Evolutionary conservation across 1,140 invertebrate genomes (phyloP).

Genomic region (Drosophila jambulina): DNA sequence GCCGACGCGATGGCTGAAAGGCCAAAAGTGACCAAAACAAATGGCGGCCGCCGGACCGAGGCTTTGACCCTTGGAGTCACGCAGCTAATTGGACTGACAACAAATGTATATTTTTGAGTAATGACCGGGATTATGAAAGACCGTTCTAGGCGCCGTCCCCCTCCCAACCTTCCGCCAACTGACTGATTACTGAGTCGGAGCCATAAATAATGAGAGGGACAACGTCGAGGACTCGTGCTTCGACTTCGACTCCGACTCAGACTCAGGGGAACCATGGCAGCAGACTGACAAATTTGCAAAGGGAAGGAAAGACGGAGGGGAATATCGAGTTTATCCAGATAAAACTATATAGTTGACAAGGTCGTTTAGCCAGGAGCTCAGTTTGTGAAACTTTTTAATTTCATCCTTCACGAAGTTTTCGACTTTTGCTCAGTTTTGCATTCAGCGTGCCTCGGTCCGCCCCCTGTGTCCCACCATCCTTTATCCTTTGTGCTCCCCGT

Average conservation of each 20-base stretch:
- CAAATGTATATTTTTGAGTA: conserved; percentile 79
- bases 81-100: conserved; percentile 82
- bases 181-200: conserved; percentile 51
- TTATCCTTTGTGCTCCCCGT: conserved; percentile 17
- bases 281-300: conserved; percentile 47
- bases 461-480: background rate
- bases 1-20: conserved; percentile 37
- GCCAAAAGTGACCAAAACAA: conserved; percentile 72
- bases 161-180: conserved; percentile 12
- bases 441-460: background rate
- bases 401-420: conserved; percentile 56
- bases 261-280: conserved; percentile 21
- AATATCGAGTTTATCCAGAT: conserved; percentile 52
- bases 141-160: conserved; percentile 24
- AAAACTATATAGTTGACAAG: conserved; percentile 63
- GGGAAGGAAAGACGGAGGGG: background rate
- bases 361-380: conserved; percentile 52
- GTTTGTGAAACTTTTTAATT: conserved; percentile 54
- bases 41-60: conserved; percentile 48
- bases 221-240: background rate
- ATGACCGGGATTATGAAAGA: conserved; percentile 76
- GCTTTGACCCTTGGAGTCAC: conserved; percentile 75
- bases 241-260: background rate
- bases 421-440: conserved; percentile 46
- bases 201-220: conserved; percentile 47